A percentile compares a stretch with the other conserved stretches of the same genome.
Evolutionary conservation across 2,113 vertebrate species (phyloP).

Genomic region (Tylochromis polylepis): DNA sequence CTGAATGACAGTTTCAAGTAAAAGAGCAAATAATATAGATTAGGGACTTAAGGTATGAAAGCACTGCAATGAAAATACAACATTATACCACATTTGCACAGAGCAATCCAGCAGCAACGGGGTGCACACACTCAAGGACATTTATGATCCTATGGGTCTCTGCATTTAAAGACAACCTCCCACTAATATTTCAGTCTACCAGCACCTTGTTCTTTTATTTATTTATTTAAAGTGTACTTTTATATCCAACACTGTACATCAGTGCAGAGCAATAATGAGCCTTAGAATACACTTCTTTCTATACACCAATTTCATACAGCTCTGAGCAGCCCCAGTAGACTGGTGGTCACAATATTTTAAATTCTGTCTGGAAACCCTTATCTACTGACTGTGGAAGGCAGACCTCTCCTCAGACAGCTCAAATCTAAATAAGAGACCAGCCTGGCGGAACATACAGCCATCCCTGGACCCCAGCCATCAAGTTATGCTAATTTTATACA

Average conservation of each 20-base stretch:
- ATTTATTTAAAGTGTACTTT: not conserved
- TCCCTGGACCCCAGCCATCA: not conserved
- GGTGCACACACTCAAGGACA: not conserved
- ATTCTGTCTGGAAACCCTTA: not conserved
- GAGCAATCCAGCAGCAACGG: not conserved
- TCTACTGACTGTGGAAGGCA: not conserved
- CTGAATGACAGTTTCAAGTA: too few species aligned
- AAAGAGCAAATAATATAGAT: too few species aligned
- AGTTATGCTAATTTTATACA: not conserved
- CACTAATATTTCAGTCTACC: not conserved
- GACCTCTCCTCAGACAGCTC: not conserved
- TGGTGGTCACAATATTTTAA: not conserved
- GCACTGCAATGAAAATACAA: too few species aligned
- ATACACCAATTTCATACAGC: not conserved
- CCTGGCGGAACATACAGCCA: not conserved
- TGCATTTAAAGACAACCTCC: not conserved
- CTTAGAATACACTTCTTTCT: not conserved
- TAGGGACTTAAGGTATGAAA: not conserved
- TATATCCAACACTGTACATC: not conserved
- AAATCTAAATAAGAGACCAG: not conserved
- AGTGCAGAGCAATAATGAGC: not conserved
- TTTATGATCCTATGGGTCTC: not conserved
- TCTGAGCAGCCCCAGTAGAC: not conserved
- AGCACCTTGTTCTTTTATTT: not conserved
- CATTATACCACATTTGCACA: not conserved